Conservation (phyloP, 2,888 invertebrate species). For the Drosophila greeni region DNA sequence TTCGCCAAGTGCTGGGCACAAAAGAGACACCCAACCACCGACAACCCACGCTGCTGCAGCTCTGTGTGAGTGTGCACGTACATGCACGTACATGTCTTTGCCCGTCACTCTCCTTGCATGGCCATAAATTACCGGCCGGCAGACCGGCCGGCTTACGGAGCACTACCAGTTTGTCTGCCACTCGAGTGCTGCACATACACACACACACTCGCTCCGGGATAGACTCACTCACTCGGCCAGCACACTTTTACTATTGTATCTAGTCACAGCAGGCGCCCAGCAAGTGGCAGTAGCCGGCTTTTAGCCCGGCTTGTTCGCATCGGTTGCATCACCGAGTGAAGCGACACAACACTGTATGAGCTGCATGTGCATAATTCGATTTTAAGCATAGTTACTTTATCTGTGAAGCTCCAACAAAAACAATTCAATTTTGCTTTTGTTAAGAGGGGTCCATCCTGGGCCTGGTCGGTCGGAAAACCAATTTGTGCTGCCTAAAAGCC, state of each 20-base stretch:
- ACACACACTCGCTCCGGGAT: constrained; percentile 25
- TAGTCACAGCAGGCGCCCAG: constrained; percentile 78
- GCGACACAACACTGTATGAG: constrained; percentile 21
- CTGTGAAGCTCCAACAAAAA: constrained; percentile 18
- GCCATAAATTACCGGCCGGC: constrained; percentile 68
- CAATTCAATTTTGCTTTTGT: constrained; percentile 58
- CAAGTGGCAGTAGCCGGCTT: constrained; percentile 51
- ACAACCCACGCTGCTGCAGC: constrained; percentile 52
- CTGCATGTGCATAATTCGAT: constrained; percentile 38
- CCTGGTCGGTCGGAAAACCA: constrained; percentile 32
- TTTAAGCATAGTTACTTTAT: constrained; percentile 29
- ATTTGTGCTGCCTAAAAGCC: constrained; percentile 54
- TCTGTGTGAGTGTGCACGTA: constrained; percentile 24
- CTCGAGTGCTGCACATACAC: constrained; percentile 24
- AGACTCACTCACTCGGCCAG: constrained; percentile 39
- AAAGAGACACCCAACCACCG: constrained; percentile 22
- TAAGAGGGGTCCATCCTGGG: constrained; percentile 16
- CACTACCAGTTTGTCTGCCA: constrained; percentile 54
- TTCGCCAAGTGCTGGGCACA: constrained; percentile 61
- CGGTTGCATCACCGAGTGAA: constrained; percentile 23
- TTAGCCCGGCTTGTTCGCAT: constrained; percentile 52
- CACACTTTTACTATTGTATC: constrained; percentile 78
- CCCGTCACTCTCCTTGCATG: constrained; percentile 48
- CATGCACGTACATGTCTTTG: constrained; percentile 38
- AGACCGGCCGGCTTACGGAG: constrained; percentile 55